Conservation (phyloP, 2,113 vertebrate genomes). For the Hylia prasina region DNA sequence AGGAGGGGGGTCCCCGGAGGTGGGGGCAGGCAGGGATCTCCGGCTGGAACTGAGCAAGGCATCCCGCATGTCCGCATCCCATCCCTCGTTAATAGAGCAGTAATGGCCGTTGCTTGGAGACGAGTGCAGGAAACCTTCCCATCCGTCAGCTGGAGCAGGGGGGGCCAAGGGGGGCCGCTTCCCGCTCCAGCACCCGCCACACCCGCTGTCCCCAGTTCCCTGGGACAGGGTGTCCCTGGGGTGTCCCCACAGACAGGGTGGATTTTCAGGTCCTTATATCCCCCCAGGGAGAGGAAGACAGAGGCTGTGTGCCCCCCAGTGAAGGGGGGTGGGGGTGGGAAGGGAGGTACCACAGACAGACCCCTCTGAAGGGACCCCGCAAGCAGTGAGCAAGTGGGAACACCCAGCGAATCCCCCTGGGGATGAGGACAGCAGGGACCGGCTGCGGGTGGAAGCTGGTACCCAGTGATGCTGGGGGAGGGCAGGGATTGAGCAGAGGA, state of each 20-base stretch:
- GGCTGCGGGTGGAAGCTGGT: neutral
- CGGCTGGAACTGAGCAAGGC: neutral
- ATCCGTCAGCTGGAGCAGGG: neutral
- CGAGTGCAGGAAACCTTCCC: neutral
- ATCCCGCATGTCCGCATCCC: neutral
- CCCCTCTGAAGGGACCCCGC: neutral
- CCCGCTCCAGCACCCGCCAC: neutral
- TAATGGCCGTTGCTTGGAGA: constrained; percentile 37
- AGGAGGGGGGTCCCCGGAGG: neutral
- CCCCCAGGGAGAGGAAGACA: neutral
- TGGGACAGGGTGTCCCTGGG: neutral
- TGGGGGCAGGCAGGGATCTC: constrained; percentile 2
- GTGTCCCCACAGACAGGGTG: neutral
- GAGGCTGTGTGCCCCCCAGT: neutral
- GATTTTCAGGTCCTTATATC: neutral
- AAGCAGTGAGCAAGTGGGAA: neutral
- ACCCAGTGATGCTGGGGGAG: neutral
- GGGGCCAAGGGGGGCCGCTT: neutral
- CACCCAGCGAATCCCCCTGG: neutral
- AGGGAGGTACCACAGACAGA: accelerated
- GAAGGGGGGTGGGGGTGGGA: neutral
- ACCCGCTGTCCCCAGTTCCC: neutral
- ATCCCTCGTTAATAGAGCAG: neutral
- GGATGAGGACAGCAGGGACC: neutral
- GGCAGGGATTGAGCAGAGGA: constrained; percentile 38